Evolutionary conservation across 2,888 invertebrate species (phyloP), one percentile per base, ranked within the genome.

Genomic region (Orchesella flavescens): DNA sequence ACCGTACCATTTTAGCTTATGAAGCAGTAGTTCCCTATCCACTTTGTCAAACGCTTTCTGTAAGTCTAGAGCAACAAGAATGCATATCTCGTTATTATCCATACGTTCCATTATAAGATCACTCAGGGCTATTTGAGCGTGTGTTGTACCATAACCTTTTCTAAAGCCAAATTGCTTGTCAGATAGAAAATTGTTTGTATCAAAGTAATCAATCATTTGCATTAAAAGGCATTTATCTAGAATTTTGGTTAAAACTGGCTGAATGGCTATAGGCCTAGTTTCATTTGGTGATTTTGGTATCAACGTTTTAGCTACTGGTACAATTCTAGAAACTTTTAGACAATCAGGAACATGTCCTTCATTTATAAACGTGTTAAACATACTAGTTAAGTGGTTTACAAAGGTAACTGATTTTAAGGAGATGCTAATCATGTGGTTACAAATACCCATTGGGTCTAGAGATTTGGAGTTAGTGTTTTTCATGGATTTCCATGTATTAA

Each of bases 31-130:
- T 13, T 81, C 73, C 2, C 74, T 15, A 49, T 69, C 23, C 1
- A 83, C 75, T 9, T 19, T 69, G 21, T 82, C 85, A 75, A 85
- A 85, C 0, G 85, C 82, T 15, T 79, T 77, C 12, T 76, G n/a
- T n/a, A 85, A 49, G 46, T 84, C 84, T 0, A 84, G 49, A 21
- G 71, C 4, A 0, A 83, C 46, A 1, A 85, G 17, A 17, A 83
- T 44, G 57, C 79, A 71, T 0, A 85, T 57, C 1, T 83, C 79
- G 19, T 73, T 63, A 4, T 73, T 19, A 34, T 74, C 63, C 43
- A 79, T 24, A 10, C 69, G n/a, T 3, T 69, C 49, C 3, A 59
- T 73, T n/a, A 85, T 53, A 2, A n/a, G 34, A 21, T 85, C 85
- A n/a, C 46, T 61, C 10, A 84, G 1, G 1, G 77, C 76, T 59